These are phyloP conservation scores for Gymnocypris eckloni DNA, from an alignment of 2,797 vertebrate genomes.

Conservation along the genomic window DNA sequence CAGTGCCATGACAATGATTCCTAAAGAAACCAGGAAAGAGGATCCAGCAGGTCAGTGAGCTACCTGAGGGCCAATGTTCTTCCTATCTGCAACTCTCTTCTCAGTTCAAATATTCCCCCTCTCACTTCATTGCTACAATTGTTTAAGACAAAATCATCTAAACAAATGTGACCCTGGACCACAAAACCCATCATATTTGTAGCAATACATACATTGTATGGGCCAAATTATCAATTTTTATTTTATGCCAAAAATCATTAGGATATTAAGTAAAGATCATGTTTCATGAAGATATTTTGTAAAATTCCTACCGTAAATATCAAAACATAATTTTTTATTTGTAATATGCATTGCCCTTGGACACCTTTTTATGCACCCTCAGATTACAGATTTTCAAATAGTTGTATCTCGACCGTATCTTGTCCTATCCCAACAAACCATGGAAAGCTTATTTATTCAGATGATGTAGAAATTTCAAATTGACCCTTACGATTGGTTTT, in stretches of 20 bases:
- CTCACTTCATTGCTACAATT: too few species aligned
- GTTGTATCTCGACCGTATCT: neutral
- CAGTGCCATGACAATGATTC: slow-evolving; percentile 90
- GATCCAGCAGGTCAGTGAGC: neutral
- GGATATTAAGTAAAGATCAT: neutral
- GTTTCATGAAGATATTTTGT: neutral
- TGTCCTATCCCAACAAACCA: neutral
- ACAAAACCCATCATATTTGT: neutral
- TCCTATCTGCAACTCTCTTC: neutral
- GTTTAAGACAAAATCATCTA: neutral
- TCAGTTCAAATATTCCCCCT: neutral
- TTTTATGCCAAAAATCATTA: neutral
- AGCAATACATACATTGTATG: neutral
- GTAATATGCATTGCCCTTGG: neutral
- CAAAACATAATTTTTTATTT: neutral
- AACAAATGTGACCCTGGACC: neutral
- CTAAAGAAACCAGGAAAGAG: slow-evolving; percentile 64
- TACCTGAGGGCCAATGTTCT: neutral
- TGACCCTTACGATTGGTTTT: too few species aligned
- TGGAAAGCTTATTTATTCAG: neutral
- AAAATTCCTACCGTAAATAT: neutral
- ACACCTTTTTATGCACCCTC: neutral
- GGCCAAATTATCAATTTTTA: neutral
- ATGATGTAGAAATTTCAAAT: too few species aligned
- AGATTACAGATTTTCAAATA: neutral